Evolutionary conservation across 2,797 vertebrate species (phyloP).

Genomic region (Malurus splendens): DNA sequence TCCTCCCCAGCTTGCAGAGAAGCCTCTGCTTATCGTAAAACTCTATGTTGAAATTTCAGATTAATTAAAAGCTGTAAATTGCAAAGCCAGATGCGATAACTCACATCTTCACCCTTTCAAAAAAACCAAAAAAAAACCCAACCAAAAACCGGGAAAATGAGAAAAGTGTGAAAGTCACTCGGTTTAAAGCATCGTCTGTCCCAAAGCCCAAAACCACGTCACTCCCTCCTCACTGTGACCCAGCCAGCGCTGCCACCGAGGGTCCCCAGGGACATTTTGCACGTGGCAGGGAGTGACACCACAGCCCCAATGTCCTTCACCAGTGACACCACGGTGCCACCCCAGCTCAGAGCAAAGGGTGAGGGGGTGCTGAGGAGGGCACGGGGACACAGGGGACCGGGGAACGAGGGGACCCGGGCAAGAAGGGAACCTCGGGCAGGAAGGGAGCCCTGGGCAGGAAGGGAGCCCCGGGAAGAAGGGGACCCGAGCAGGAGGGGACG

Average conservation of each 20-base stretch:
- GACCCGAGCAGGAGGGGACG: no score
- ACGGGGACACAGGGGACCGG: no score
- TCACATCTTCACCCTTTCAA: not conserved
- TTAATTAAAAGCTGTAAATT: constrained; percentile 71
- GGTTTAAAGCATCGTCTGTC: accelerated
- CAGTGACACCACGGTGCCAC: not conserved
- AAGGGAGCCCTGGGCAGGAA: no score
- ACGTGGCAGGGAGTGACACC: accelerated
- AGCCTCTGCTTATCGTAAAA: constrained; percentile 47
- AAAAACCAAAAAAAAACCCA: not conserved
- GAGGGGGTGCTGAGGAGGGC: accelerated
- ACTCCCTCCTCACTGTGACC: accelerated
- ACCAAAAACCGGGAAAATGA: not conserved
- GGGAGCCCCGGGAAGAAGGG: no score
- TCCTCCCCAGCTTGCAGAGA: constrained; percentile 43
- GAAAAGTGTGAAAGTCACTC: not conserved
- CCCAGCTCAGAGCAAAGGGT: not conserved
- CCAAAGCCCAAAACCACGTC: accelerated
- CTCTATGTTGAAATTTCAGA: constrained; percentile 47
- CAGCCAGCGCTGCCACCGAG: not conserved
- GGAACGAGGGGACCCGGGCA: no score
- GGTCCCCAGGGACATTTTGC: accelerated
- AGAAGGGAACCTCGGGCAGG: no score
- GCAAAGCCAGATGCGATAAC: constrained; percentile 12
- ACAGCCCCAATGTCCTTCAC: accelerated